These are phyloP conservation scores for Morphnarchus princeps DNA, from an alignment of 2,113 vertebrate species.

Conservation along the genomic window DNA sequence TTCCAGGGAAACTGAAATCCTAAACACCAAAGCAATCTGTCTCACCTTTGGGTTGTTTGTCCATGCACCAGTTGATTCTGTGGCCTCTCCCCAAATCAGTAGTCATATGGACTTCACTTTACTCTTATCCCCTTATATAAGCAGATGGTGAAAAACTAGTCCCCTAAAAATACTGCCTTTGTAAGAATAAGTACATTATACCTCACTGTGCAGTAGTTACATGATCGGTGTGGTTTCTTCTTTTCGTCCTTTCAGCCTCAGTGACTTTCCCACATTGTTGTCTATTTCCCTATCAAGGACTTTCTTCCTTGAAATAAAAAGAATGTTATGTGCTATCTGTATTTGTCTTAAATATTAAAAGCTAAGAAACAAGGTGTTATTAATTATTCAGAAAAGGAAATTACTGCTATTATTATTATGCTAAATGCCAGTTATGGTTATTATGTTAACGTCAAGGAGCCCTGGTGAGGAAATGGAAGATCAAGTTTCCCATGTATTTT, in stretches of 20 bases:
- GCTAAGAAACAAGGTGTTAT: neutral
- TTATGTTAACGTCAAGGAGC: neutral
- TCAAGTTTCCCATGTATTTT: neutral
- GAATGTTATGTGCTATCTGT: neutral
- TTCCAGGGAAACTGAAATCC: neutral
- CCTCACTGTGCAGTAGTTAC: neutral
- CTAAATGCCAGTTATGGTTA: neutral
- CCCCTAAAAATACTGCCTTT: neutral
- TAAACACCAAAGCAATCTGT: neutral
- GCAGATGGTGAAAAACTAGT: neutral
- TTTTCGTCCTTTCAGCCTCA: neutral
- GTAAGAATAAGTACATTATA: neutral
- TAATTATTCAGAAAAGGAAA: constrained; percentile 48
- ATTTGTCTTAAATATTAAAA: constrained; percentile 35
- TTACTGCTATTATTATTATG: constrained; percentile 21
- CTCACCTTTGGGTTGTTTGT: neutral
- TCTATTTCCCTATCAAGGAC: neutral
- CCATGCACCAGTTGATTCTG: neutral
- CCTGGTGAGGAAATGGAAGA: neutral
- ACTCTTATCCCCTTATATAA: neutral
- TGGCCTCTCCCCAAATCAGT: neutral
- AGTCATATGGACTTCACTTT: neutral
- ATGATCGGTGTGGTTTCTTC: neutral
- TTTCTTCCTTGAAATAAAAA: neutral
- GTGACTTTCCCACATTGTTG: neutral